Evolutionary conservation across 2,113 vertebrate genomes (phyloP).

Genomic region (Abramis brama): DNA sequence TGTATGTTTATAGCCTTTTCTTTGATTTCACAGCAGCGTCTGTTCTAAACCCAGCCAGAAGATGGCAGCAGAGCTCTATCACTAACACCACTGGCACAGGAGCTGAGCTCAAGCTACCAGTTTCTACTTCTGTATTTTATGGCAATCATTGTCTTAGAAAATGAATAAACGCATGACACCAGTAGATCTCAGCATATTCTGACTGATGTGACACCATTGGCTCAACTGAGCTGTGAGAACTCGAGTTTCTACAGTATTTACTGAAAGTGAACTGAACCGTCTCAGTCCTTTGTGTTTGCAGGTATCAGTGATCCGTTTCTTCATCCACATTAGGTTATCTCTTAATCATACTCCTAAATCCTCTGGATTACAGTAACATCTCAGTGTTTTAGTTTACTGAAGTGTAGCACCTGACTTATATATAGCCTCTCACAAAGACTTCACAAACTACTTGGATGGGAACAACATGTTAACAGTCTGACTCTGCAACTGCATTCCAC

Average conservation of each 20-base stretch:
- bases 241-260: neutral
- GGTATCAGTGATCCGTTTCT: neutral
- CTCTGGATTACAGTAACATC: neutral
- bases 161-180: neutral
- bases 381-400: neutral
- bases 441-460: too few species aligned
- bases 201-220: neutral
- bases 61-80: constrained; percentile 68
- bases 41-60: constrained; percentile 17
- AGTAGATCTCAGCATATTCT: neutral
- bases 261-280: neutral
- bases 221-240: neutral
- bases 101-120: neutral
- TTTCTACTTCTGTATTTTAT: neutral
- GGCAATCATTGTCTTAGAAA: neutral
- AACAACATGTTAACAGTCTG: too few species aligned
- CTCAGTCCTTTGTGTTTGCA: neutral
- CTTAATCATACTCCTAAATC: neutral
- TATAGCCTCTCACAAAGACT: too few species aligned
- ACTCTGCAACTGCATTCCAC: too few species aligned
- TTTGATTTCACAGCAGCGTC: neutral
- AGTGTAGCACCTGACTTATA: too few species aligned
- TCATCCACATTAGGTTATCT: neutral
- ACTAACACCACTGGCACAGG: neutral
- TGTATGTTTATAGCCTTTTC: neutral